Evolutionary conservation across 2,113 vertebrate genomes (phyloP).

Genomic region (Harpagus bidentatus): DNA sequence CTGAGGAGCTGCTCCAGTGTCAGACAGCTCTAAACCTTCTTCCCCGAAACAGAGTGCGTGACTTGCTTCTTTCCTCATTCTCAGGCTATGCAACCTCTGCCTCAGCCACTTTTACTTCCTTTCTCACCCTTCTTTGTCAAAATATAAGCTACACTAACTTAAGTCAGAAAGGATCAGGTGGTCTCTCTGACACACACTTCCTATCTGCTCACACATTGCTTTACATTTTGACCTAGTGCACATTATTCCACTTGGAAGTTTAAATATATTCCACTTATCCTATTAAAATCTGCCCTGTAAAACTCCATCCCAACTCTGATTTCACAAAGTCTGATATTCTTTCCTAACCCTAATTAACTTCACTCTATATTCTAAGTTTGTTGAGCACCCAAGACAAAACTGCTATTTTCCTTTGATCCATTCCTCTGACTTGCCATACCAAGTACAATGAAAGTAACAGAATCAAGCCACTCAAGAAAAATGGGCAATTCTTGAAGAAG

Average conservation of each 20-base stretch:
- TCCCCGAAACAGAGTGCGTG: not conserved
- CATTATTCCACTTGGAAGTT: not conserved
- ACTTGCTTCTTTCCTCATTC: not conserved
- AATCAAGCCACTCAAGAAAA: not conserved
- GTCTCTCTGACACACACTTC: not conserved
- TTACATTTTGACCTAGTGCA: not conserved
- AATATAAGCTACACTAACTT: not conserved
- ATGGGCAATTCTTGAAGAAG: not conserved
- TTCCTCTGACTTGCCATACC: not conserved
- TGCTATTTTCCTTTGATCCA: not conserved
- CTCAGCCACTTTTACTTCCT: not conserved
- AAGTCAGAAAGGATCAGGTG: not conserved
- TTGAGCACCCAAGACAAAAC: not conserved
- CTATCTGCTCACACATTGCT: not conserved
- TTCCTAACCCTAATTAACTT: not conserved
- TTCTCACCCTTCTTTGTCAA: not conserved
- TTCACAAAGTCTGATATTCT: not conserved
- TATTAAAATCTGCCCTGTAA: not conserved
- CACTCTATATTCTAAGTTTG: not conserved
- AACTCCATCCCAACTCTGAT: not conserved
- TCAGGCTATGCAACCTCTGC: not conserved
- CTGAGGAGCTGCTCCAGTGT: not conserved
- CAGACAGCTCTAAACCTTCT: not conserved
- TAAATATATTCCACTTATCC: not conserved
- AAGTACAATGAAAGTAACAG: not conserved